Conservation (phyloP, 2,113 vertebrate species). For the Merops nubicus region DNA sequence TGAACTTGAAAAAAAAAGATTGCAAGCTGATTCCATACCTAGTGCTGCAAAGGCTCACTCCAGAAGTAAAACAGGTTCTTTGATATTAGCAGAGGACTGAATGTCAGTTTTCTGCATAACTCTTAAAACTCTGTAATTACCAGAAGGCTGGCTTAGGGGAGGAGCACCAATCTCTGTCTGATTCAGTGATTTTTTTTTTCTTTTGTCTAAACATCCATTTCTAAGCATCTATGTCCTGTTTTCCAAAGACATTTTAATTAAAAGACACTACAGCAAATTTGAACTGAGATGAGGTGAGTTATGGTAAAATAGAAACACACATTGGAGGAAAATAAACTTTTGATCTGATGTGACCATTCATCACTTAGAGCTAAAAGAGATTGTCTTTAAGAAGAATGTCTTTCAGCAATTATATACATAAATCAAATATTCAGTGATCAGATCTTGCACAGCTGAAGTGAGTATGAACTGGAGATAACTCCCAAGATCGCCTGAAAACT, state of each 20-base stretch:
- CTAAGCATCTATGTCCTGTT: background rate
- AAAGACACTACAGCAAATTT: background rate
- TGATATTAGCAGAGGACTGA: background rate
- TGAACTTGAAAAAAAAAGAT: background rate
- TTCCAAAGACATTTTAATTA: background rate
- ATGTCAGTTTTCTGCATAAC: background rate
- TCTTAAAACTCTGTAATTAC: background rate
- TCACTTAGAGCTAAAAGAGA: background rate
- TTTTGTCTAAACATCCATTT: background rate
- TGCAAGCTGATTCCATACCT: background rate
- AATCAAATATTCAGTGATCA: background rate
- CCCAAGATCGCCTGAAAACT: background rate
- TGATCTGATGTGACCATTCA: background rate
- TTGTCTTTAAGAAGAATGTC: background rate
- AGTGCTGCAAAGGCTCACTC: background rate
- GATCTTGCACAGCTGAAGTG: background rate
- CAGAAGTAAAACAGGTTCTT: background rate
- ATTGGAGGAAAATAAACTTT: background rate
- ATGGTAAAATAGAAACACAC: background rate
- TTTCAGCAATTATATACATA: background rate
- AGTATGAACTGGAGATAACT: background rate
- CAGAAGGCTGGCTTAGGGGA: background rate
- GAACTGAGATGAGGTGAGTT: background rate
- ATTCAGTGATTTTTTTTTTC: too few relatives aligned
- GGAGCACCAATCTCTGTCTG: background rate